Evolutionary conservation across 2,888 invertebrate genomes (phyloP), one percentile per base, ranked within the genome.

Genomic region (Macropis europaea): DNA sequence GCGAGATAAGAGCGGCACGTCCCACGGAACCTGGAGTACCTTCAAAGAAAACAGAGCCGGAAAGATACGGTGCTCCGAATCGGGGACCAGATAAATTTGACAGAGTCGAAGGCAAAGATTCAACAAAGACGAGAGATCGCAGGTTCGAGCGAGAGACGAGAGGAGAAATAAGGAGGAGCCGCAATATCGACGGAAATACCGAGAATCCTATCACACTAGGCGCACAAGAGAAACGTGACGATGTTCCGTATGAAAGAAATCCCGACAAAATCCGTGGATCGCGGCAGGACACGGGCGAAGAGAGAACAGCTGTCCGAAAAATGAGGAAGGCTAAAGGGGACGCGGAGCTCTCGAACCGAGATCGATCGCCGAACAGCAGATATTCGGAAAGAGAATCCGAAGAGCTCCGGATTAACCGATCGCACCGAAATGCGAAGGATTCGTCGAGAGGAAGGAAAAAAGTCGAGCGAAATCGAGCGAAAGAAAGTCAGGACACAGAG

Each of bases 171-270:
- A 38, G 28, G 52, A 30, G 42, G 17, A 22, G 11, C 24, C 43
- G 45, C 17, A 17, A 50, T 52, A 52, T 56, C 69, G 56, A 34
- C 38, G 19, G 40, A 40, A 53, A 17, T 22, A 45, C 22, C 40
- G 43, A 36, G 57, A 48, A 26, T 63, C 47, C 43, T 6, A 34
- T 54, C 34, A 2, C 30, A 30, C 13, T 19, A 32, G 62, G 60
- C 45, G 60, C 68, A 68, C 76, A 54, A 34, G 53, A 26, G 43
- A n/a, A 36, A 68, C 76, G 76, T 73, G 77, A 64, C 47, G 56
- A 68, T 50, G 62, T 30, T 40, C 56, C 47, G 5, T 40, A 36
- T 52, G 50, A 38, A 52, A 38, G n/a, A 22, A 17, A 36, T 34
- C 47, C 7, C 13, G 69, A 26, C 24, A 43, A 64, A 61, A 28